Evolutionary conservation across 2,113 vertebrate species (phyloP).

Genomic region (Acanthochromis polyacanthus): DNA sequence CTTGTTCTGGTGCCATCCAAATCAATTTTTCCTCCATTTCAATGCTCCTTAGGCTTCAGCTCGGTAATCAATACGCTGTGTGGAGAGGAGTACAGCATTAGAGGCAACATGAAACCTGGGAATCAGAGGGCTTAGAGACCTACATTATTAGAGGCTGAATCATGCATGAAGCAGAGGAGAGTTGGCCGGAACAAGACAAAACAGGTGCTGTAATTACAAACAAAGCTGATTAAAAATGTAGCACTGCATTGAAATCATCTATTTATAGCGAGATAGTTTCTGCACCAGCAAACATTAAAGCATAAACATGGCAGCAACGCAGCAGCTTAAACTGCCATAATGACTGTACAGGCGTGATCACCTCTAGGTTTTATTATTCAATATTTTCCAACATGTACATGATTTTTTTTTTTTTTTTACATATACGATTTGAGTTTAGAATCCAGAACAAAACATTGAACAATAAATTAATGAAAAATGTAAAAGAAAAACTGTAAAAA

Average conservation of each 20-base stretch:
- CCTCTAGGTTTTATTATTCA: conserved; percentile 71
- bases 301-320: conserved; percentile 3
- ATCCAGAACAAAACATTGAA: conserved; percentile 57
- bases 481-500: conserved; percentile 62
- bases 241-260: neutral
- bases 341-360: conserved; percentile 37
- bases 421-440: conserved; percentile 56
- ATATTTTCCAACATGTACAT: conserved; percentile 62
- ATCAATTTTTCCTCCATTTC: conserved; percentile 49
- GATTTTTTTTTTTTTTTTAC: conserved; percentile 46
- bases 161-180: neutral
- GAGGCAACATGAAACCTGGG: conserved; percentile 61
- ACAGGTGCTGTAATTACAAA: neutral
- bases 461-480: conserved; percentile 54
- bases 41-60: conserved; percentile 27
- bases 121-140: neutral
- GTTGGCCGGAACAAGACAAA: neutral
- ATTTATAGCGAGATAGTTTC: neutral
- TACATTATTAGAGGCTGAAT: neutral
- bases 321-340: neutral
- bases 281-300: neutral
- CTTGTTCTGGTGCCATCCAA: conserved; percentile 17
- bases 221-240: conserved; percentile 1
- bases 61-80: conserved; percentile 54
- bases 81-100: conserved; percentile 22